These are phyloP conservation scores for Operophtera brumata DNA, from an alignment of 2,888 invertebrate species.

Conservation along the genomic window DNA sequence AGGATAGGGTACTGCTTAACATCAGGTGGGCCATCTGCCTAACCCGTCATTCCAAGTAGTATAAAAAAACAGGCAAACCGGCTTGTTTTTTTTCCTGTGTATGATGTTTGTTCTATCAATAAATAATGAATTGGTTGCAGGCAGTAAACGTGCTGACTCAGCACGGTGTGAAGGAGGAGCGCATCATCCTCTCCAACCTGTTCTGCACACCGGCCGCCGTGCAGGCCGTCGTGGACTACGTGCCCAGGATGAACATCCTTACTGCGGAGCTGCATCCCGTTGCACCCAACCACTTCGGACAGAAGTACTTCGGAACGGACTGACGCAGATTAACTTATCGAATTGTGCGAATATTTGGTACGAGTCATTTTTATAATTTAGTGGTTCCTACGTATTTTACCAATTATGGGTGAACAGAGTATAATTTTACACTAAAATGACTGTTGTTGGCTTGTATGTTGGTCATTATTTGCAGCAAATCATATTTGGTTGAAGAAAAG, in stretches of 20 bases:
- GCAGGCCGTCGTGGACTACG: conserved; percentile 89
- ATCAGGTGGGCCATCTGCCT: no score
- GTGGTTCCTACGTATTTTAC: no score
- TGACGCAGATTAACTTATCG: background rate
- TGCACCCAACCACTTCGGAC: conserved; percentile 98
- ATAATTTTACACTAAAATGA: no score
- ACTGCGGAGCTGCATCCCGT: conserved; percentile 97
- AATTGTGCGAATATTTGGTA: background rate
- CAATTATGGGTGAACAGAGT: no score
- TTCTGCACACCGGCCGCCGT: conserved; percentile 97
- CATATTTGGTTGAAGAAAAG: no score
- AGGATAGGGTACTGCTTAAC: no score
- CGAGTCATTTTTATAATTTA: background rate
- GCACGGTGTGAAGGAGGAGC: conserved; percentile 95
- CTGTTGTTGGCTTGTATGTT: no score
- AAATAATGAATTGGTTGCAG: conserved; percentile 69
- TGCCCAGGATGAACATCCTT: conserved; percentile 95
- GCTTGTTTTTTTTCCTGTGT: no score
- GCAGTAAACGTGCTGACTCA: conserved; percentile 97
- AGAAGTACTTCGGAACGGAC: conserved; percentile 87
- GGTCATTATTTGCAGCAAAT: no score
- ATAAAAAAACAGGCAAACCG: no score
- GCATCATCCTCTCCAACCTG: conserved; percentile 97
- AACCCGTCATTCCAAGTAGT: no score
- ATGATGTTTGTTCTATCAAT: no score